Evolutionary conservation across 2,797 vertebrate genomes (phyloP).

Genomic region (Merluccius polli): DNA sequence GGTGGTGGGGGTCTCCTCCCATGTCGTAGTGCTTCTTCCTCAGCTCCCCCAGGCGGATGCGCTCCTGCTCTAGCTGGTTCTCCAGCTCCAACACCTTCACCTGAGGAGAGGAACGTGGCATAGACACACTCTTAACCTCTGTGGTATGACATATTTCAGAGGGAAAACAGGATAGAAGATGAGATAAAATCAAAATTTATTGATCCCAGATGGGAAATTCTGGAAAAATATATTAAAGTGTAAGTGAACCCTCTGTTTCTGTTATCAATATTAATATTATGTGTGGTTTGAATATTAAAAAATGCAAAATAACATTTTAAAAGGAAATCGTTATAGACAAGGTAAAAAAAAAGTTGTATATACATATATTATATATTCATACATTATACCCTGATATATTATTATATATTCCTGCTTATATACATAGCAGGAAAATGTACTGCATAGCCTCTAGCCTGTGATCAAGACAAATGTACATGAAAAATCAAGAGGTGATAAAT

Average conservation of each 20-base stretch:
- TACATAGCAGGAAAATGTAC: background rate
- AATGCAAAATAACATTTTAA: background rate
- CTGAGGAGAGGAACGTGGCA: slow-evolving; percentile 58
- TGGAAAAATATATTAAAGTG: no score
- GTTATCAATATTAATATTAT: background rate
- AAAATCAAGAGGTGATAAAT: background rate
- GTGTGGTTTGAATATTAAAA: background rate
- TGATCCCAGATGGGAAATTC: background rate
- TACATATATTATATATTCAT: background rate
- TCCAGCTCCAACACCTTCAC: slow-evolving; percentile 94
- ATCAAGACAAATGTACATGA: background rate
- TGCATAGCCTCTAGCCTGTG: background rate
- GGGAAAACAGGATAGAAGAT: background rate
- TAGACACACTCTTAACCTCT: background rate
- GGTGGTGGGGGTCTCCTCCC: slow-evolving; percentile 34
- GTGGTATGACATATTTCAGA: background rate
- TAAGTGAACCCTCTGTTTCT: no score
- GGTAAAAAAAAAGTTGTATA: background rate
- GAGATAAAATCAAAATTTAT: background rate
- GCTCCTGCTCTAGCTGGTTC: slow-evolving; percentile 85
- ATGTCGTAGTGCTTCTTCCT: slow-evolving; percentile 91
- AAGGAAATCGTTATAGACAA: background rate
- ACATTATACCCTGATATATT: background rate
- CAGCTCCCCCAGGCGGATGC: slow-evolving; percentile 87
- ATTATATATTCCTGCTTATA: background rate